Evolutionary conservation across 1,140 invertebrate genomes (phyloP), one percentile per base, ranked within the genome.

Genomic region (Megalonaias nervosa): DNA sequence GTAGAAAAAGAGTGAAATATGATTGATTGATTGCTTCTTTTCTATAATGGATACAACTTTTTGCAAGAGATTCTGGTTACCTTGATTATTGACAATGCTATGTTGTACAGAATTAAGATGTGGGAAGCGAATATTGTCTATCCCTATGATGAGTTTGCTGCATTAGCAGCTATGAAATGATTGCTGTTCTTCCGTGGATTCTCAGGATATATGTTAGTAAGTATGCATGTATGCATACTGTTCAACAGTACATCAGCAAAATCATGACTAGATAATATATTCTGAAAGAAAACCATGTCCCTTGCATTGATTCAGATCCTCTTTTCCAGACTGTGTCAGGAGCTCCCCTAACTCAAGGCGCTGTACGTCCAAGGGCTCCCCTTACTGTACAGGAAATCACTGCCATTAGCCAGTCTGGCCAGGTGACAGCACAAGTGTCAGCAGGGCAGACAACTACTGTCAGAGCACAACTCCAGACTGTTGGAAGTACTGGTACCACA

Each of bases 381-480:
- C 79, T 85, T 17, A 80, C 86, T 57, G 85, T 88, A 38, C 84
- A 88, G 56, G 87, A 87, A 58, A 88, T 86, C 57, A 80, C 85
- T 67, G 76, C 85, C 19, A 80, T 81, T 17, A 82, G 71, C 66
- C 67, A 77, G 21, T 61, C 76, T 48, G 84, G 80, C 60, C 80
- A 82, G 69, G 74, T 80, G 12, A 77, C 82, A 48, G 71, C 80
- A 0, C 75, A 75, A 17, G 80, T 80, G 1, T 82, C 80, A 2
- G 76, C 79, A 48, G 72, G 72, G 56, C 69, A 78, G 58, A 69
- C 75, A 26, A 69, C 68, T 15, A 77, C 38, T 48, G 75, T 74
- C 23, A 84, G 26, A 84, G 90, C 2, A 84, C 91, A 16, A 82
- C 89, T 62, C 67, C 89, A 26, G 89, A 87, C 38, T 90, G 86